Evolutionary conservation across 37 sponge, comb jelly and placozoan genomes (phyloP).

Genomic region (Ephydatia muelleri): DNA sequence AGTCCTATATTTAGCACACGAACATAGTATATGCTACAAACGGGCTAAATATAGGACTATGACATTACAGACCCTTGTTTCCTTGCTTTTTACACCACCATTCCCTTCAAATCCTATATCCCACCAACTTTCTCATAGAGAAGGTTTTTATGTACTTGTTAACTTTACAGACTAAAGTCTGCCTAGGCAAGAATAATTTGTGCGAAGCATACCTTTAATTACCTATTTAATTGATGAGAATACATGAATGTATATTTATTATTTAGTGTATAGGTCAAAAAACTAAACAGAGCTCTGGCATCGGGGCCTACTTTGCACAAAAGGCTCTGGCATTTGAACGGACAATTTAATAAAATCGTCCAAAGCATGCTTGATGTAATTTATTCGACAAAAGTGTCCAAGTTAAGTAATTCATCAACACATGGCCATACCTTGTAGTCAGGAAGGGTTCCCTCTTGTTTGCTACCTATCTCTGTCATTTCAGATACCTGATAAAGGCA

Average conservation of each 20-base stretch:
- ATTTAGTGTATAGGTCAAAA: neutral
- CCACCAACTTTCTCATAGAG: too few species aligned
- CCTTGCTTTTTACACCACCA: too few species aligned
- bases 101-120: too few species aligned
- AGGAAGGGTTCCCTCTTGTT: conserved; percentile 1
- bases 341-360: neutral
- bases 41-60: too few species aligned
- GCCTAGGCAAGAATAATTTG: conserved; percentile 1
- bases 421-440: conserved; percentile 1
- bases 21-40: too few species aligned
- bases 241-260: neutral
- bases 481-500: conserved; percentile 1
- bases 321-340: neutral
- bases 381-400: neutral
- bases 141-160: too few species aligned
- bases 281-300: conserved; percentile 1
- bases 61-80: too few species aligned
- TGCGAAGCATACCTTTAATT: neutral
- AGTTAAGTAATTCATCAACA: neutral
- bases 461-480: neutral
- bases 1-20: too few species aligned
- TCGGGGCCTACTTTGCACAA: neutral
- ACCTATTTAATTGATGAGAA: too few species aligned
- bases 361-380: conserved; percentile 1
- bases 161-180: too few species aligned